Evolutionary conservation across 2,888 invertebrate species (phyloP).

Genomic region (Scaptomyza cyrtandrae): DNA sequence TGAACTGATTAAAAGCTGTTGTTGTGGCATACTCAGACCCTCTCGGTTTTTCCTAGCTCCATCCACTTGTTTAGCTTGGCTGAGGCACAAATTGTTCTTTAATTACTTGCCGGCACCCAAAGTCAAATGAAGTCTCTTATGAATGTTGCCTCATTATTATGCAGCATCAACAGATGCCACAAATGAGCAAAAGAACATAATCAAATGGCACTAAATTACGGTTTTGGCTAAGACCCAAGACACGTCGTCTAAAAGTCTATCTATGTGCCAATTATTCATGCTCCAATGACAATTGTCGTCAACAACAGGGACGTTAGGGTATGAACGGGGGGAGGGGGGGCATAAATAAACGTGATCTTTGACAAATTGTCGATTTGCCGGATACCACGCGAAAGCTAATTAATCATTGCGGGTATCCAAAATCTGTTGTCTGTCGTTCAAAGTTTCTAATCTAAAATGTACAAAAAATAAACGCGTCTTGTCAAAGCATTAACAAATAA

Average conservation of each 20-base stretch:
- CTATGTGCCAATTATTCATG: slow-evolving; percentile 52
- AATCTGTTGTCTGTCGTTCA: slow-evolving; percentile 53
- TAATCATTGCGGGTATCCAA: slow-evolving; percentile 54
- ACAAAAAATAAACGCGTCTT: slow-evolving; percentile 17
- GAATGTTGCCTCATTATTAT: slow-evolving; percentile 67
- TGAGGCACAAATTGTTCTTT: slow-evolving; percentile 68
- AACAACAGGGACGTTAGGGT: neutral
- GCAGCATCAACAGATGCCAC: slow-evolving; percentile 68
- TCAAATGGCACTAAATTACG: slow-evolving; percentile 55
- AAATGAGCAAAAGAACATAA: slow-evolving; percentile 56
- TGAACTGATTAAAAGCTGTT: slow-evolving; percentile 59
- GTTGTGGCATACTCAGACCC: slow-evolving; percentile 18
- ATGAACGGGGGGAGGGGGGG: neutral
- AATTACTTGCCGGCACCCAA: slow-evolving; percentile 66
- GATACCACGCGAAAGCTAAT: slow-evolving; percentile 50
- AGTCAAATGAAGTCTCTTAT: slow-evolving; percentile 44
- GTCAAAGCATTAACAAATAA: neutral
- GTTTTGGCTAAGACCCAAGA: slow-evolving; percentile 8
- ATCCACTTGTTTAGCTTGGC: neutral
- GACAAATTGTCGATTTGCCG: slow-evolving; percentile 45
- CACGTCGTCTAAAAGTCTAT: slow-evolving; percentile 14
- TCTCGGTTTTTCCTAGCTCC: no score
- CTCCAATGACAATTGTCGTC: slow-evolving; percentile 36
- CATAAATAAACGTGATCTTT: slow-evolving; percentile 48
- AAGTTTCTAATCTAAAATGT: slow-evolving; percentile 58